These are phyloP conservation scores for Melanotaenia pygmaea DNA, from an alignment of 2,797 vertebrate genomes.

Conservation along the genomic window DNA sequence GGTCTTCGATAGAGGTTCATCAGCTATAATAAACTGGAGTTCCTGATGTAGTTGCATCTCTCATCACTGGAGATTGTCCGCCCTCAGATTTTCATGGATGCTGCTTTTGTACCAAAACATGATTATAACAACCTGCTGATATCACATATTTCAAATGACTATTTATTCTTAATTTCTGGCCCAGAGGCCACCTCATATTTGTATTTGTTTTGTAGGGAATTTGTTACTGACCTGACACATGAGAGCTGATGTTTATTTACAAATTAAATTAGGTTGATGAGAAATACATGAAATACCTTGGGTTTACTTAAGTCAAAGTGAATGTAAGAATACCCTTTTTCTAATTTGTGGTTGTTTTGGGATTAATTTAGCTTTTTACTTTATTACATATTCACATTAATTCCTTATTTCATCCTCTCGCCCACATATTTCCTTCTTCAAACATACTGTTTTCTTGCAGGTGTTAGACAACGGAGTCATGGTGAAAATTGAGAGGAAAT, in stretches of 20 bases:
- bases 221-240: not conserved
- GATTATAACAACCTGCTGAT: too few relatives aligned
- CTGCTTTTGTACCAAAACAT: too few relatives aligned
- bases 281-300: too few relatives aligned
- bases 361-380: not conserved
- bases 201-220: not conserved
- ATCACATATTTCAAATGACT: not conserved
- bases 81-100: not conserved
- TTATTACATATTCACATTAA: too few relatives aligned
- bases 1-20: too few relatives aligned
- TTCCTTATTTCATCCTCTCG: not conserved
- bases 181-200: not conserved
- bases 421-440: not conserved
- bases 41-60: not conserved
- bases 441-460: constrained; percentile 44
- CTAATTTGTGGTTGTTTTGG: too few relatives aligned
- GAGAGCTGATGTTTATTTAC: not conserved
- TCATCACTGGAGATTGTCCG: not conserved
- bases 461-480: constrained; percentile 77
- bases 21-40: too few relatives aligned
- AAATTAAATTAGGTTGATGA: not conserved
- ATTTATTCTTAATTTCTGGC: too few relatives aligned
- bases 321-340: too few relatives aligned
- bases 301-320: too few relatives aligned
- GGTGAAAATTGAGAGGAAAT: constrained; percentile 75